Evolutionary conservation across 2,113 vertebrate genomes (phyloP).

Genomic region (Chaenogobius annularis): DNA sequence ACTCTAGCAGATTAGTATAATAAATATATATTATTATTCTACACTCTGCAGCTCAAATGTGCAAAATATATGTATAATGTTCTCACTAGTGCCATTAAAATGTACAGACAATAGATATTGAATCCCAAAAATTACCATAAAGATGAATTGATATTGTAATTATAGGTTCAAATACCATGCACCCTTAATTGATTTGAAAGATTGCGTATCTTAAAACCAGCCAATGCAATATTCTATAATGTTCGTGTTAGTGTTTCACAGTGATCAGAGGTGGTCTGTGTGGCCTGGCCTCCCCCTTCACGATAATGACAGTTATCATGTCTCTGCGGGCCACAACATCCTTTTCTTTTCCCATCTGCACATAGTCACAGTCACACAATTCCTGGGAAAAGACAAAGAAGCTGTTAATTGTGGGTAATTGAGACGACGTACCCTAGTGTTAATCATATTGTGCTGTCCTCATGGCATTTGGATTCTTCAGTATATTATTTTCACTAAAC

Average conservation of each 20-base stretch:
- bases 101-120: too few relatives aligned
- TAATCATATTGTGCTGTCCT: slow-evolving; percentile 38
- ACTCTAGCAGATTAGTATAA: too few relatives aligned
- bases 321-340: slow-evolving; percentile 45
- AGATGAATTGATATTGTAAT: too few relatives aligned
- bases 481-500: background rate
- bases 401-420: slow-evolving; percentile 24
- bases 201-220: background rate
- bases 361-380: slow-evolving; percentile 20
- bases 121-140: too few relatives aligned
- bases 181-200: too few relatives aligned
- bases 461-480: background rate
- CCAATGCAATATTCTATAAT: background rate
- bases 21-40: too few relatives aligned
- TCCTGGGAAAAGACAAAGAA: slow-evolving; percentile 28
- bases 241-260: slow-evolving; percentile 16
- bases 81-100: too few relatives aligned
- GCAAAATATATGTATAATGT: background rate
- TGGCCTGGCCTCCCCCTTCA: slow-evolving; percentile 43
- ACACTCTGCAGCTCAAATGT: too few relatives aligned
- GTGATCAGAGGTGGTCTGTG: slow-evolving; percentile 33
- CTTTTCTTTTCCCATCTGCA: slow-evolving; percentile 55
- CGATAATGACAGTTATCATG: slow-evolving; percentile 67
- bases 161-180: too few relatives aligned
- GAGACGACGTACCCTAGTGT: slow-evolving; percentile 37